Percentiles rank a stretch among this genome's conserved stretches.
These are phyloP conservation scores for Rhombomys opimus DNA, from an alignment of 2,113 vertebrate species.

Conservation along the genomic window DNA sequence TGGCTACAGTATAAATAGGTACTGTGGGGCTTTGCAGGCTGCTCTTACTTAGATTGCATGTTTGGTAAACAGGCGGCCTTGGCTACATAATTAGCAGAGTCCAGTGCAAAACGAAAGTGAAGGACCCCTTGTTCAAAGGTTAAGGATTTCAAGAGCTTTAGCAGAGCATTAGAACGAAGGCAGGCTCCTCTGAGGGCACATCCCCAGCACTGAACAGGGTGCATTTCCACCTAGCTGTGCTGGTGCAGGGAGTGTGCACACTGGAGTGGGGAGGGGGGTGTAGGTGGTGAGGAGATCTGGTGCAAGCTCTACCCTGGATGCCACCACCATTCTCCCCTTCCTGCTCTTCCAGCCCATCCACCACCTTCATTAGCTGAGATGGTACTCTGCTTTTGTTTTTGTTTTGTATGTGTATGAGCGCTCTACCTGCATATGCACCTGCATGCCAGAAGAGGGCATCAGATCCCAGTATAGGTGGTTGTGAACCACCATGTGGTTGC, in stretches of 20 bases:
- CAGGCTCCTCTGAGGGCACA: not conserved
- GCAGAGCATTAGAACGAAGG: not conserved
- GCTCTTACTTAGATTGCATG: constrained; percentile 60
- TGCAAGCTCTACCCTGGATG: not conserved
- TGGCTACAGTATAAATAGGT: constrained; percentile 37
- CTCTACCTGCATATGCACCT: too few relatives aligned
- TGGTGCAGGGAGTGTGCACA: not conserved
- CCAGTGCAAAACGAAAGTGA: not conserved
- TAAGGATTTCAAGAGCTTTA: too few relatives aligned
- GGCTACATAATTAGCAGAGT: constrained; percentile 42
- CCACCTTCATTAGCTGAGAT: not conserved
- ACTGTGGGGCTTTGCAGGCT: constrained; percentile 21
- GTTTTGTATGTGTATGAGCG: too few relatives aligned
- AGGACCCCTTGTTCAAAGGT: too few relatives aligned
- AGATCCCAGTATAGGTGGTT: too few relatives aligned
- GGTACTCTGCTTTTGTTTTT: not conserved
- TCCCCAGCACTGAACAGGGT: not conserved
- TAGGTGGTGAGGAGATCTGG: not conserved
- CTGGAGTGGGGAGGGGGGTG: not conserved
- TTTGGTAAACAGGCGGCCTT: constrained; percentile 55
- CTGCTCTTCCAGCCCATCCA: not conserved
- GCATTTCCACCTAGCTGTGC: not conserved
- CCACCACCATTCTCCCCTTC: not conserved
- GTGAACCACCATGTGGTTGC: too few relatives aligned
- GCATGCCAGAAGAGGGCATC: too few relatives aligned